Base-by-base conservation (phyloP, 1,140 invertebrate species). In the Vollenhovia emeryi region DNA sequence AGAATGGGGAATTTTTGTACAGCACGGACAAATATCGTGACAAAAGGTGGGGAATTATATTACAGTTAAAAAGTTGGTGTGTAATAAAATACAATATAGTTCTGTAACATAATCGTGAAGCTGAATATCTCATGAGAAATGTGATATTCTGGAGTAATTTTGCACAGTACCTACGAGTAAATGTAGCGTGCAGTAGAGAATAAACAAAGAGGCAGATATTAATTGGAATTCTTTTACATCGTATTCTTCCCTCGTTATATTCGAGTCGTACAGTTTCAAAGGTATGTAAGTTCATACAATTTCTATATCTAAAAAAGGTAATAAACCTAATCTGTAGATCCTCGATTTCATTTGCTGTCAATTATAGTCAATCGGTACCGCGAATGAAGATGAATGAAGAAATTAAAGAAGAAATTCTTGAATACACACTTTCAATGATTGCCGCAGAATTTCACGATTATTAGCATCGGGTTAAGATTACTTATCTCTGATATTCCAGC, bases 11-110 rank as follows among this genome's bases (percentile, higher is more conserved):
- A 13, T 52, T 59, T 11, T 5, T 33, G 1, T n/a, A 24, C 30
- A 73, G 74, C 5, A 27, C 33, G 0, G 75, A 87, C 55, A 91
- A 86, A 62, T 88, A 89, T 64, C 62, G 36, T 18, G 87, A 91
- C 33, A 92, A 87, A 84, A 89, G 66, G 89, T 91, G 43, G 80
- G 18, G 33, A 48, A 48, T 45, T 43, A 43, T 43, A 43, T 43
- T 43, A n/a, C n/a, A n/a, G n/a, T n/a, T n/a, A n/a, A n/a, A n/a
- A n/a, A n/a, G n/a, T n/a, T n/a, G n/a, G n/a, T n/a, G n/a, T n/a
- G n/a, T n/a, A 36, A 36, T 36, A 36, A 36, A 36, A 36, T 36
- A 36, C 33, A 5, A 36, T 36, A 36, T 5, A 36, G 6, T 36
- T 36, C 33, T 36, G 6, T 36, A 36, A 36, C 33, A 36, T 36